phyloP scores from a whole-genome alignment of 2,888 invertebrate species.

The Chironomus riparius region DNA sequence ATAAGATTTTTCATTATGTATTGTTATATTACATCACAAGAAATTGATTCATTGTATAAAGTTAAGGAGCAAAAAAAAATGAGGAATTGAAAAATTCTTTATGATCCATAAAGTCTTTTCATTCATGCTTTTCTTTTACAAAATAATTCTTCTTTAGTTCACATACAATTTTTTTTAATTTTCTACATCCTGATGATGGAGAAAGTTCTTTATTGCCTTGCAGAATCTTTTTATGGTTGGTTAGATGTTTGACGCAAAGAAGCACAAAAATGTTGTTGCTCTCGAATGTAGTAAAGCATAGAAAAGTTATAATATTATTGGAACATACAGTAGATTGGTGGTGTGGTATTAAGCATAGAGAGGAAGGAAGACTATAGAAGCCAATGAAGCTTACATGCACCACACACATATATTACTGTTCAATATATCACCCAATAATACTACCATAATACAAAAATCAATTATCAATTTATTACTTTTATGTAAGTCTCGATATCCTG shows the following conservation, averaged over 20 bases:
- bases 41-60: background rate
- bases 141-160: background rate
- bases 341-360: background rate
- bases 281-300: background rate
- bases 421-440: background rate
- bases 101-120: background rate
- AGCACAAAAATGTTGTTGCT: background rate
- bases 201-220: background rate
- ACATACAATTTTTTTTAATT: background rate
- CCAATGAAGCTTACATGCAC: background rate
- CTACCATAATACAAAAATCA: conserved; percentile 16
- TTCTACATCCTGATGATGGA: background rate
- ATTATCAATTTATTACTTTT: conserved; percentile 19
- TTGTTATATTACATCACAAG: too few relatives aligned
- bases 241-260: background rate
- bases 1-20: too few relatives aligned
- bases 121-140: background rate
- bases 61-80: background rate
- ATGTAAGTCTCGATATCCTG: background rate
- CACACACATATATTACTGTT: background rate
- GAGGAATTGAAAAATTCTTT: background rate
- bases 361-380: background rate
- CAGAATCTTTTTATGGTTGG: background rate
- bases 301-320: background rate
- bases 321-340: background rate